Conservation (phyloP, 2,113 vertebrate genomes). For the Microtus montanus region DNA sequence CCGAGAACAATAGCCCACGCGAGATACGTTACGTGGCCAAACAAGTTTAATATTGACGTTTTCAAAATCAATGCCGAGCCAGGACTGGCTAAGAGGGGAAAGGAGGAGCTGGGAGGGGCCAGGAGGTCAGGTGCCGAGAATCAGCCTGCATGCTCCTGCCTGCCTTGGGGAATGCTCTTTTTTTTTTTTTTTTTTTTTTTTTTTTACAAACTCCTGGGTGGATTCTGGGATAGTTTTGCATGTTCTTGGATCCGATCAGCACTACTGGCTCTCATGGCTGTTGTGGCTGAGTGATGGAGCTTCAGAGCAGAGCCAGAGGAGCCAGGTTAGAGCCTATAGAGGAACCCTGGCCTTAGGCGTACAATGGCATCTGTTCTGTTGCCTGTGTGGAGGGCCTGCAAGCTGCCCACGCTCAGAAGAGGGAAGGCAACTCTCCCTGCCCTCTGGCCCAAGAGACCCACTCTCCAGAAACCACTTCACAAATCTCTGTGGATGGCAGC, state of each 20-base stretch:
- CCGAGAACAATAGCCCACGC: not conserved
- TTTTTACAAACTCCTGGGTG: not conserved
- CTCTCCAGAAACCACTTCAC: not conserved
- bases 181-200: conserved; percentile 1
- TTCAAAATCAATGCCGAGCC: not conserved
- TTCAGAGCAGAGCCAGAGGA: not conserved
- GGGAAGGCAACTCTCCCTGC: not conserved
- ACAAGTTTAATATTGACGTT: conserved; percentile 60
- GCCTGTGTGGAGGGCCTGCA: not conserved
- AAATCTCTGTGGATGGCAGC: not conserved
- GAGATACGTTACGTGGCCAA: not conserved
- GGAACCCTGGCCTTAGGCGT: not conserved
- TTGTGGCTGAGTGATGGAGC: not conserved
- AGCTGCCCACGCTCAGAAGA: not conserved
- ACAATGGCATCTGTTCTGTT: not conserved
- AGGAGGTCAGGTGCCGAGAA: not conserved
- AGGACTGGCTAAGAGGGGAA: not conserved
- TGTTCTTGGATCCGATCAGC: not conserved
- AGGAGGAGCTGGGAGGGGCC: not conserved
- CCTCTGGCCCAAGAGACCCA: not conserved
- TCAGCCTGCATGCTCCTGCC: not conserved
- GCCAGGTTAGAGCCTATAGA: not conserved
- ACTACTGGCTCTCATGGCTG: not conserved
- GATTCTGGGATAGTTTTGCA: not conserved
- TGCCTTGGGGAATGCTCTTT: not conserved